Evolutionary conservation across 2,888 invertebrate species (phyloP), one percentile per base, ranked within the genome.

Genomic region (Seira ritae): DNA sequence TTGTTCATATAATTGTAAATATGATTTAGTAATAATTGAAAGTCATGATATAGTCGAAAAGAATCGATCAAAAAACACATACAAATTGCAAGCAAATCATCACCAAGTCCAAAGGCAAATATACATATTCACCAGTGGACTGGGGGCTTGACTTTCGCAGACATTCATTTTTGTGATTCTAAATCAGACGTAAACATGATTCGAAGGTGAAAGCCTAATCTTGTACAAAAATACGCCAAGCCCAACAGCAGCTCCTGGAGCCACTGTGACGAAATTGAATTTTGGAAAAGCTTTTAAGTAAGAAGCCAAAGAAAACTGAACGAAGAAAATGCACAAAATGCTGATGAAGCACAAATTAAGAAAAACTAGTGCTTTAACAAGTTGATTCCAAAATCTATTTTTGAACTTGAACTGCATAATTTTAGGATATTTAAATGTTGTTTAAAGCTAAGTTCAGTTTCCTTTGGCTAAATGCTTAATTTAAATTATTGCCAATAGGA

Each of bases 211-310:
- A 70, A 71, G 46, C 82, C 82, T 82, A 82, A 31, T 31, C 8
- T 31, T 31, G 2, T 31, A 4, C 4, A n/a, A 50, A 67, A 68
- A 46, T 3, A 17, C 37, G 84, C 76, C 87, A 87, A 87, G 87
- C 87, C 87, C 87, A 87, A 87, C 87, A 87, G 84, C 84, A 85
- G 77, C 83, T 84, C 81, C 80, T 84, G 76, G 72, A 85, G 83
- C 67, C 73, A 80, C 84, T 87, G 87, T 85, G 85, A 87, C 84
- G 83, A 83, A 78, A 77, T 24, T 68, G 42, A 67, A 2, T 55
- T 22, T 46, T 31, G 76, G 60, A 81, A 46, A 81, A 75, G 75
- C 80, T 65, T 60, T 68, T 8, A 60, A 37, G 20, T 15, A 22
- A 23, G 1, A 72, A 74, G 74, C 37, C 55, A 22, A 81, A 75